Evolutionary conservation across 2,113 vertebrate species (phyloP).

Genomic region (Tonatia bakeri): DNA sequence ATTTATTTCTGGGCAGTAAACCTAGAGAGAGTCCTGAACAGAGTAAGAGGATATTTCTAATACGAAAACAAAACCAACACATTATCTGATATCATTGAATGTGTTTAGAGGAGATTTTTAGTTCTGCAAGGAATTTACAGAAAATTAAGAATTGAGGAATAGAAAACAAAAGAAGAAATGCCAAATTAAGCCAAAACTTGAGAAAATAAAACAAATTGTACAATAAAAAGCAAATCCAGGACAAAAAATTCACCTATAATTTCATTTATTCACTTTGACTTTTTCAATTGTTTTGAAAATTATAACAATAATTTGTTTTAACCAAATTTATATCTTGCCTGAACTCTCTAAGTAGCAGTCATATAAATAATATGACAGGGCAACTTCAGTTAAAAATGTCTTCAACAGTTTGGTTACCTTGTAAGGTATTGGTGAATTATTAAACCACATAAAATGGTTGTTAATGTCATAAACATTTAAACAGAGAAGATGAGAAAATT

Average conservation of each 20-base stretch:
- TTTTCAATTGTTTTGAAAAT: constrained; percentile 57
- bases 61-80: not conserved
- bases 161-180: not conserved
- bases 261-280: not conserved
- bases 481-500: constrained; percentile 50
- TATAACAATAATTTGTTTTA: constrained; percentile 45
- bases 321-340: not conserved
- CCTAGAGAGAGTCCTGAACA: not conserved
- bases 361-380: not conserved
- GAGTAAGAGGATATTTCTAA: not conserved
- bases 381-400: constrained; percentile 27
- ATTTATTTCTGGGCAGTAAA: constrained; percentile 21
- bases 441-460: constrained; percentile 25
- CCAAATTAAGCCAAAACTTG: not conserved
- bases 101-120: not conserved
- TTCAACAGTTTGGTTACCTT: constrained; percentile 15
- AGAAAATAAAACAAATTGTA: not conserved
- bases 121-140: not conserved
- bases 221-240: not conserved
- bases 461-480: constrained; percentile 48
- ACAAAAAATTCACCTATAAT: constrained; percentile 44
- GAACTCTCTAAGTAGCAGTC: constrained; percentile 40
- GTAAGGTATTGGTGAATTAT: not conserved
- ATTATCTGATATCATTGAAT: not conserved
- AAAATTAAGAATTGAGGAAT: not conserved